Evolutionary conservation across 2,113 vertebrate species (phyloP).

Genomic region (Gasterosteus aculeatus): DNA sequence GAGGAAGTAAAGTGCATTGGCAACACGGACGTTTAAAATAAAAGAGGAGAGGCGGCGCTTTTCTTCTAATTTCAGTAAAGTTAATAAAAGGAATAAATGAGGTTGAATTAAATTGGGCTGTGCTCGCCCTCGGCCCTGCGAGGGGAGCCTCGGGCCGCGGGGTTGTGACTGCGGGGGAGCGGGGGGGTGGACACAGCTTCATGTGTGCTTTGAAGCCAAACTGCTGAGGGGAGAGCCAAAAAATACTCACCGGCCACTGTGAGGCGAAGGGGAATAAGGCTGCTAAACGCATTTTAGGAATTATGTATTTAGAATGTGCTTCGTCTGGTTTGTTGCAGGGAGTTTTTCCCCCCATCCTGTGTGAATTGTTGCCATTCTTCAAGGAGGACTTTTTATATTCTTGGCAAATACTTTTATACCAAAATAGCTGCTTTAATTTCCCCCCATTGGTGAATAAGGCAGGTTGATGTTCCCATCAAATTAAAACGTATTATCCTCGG

Average conservation of each 20-base stretch:
- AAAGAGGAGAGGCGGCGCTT: background rate
- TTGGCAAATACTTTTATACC: slow-evolving; percentile 47
- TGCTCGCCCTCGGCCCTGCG: slow-evolving; percentile 31
- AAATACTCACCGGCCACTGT: background rate
- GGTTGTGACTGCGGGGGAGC: slow-evolving; percentile 44
- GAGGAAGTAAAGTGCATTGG: slow-evolving; percentile 52
- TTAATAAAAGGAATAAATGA: slow-evolving; percentile 53
- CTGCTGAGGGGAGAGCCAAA: background rate
- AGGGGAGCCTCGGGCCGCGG: slow-evolving; percentile 31
- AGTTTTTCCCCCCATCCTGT: slow-evolving; percentile 15
- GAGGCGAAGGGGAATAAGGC: background rate
- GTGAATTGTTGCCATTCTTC: slow-evolving; percentile 28
- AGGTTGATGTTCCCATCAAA: slow-evolving; percentile 15
- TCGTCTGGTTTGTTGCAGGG: background rate
- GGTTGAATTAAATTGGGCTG: slow-evolving; percentile 32
- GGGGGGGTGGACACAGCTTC: slow-evolving; percentile 35
- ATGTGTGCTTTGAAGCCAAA: slow-evolving; percentile 22
- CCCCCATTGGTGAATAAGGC: slow-evolving; percentile 6
- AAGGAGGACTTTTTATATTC: slow-evolving; percentile 28
- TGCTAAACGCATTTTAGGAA: background rate
- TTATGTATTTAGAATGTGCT: background rate
- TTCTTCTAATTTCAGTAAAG: slow-evolving; percentile 37
- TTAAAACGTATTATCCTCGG: slow-evolving; percentile 7
- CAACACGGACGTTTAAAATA: slow-evolving; percentile 10
- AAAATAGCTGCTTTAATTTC: slow-evolving; percentile 29